Evolutionary conservation across 2,797 vertebrate genomes (phyloP), one percentile per base, ranked within the genome.

Genomic region (Ibycter americanus): DNA sequence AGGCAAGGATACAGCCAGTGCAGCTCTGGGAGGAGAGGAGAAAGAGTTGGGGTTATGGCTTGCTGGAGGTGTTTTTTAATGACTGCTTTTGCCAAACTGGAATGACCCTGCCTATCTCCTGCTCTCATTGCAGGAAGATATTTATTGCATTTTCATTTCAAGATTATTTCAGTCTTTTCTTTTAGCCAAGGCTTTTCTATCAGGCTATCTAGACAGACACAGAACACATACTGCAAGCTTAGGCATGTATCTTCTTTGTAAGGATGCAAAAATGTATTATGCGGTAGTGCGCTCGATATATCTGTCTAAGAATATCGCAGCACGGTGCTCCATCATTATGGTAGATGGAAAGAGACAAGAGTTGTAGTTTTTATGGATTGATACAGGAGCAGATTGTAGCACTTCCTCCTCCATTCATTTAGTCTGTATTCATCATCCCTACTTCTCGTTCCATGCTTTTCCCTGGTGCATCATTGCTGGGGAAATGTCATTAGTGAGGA

Each of bases 401-500:
- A 76, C 32, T 51, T 52, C 54, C 67, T 92, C 71, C 83, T 95
- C 71, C 67, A 65, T 80, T 38, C 62, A 56, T 89, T 96, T 76
- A 54, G 62, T 44, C 66, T 89, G 58, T 9, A 78, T 91, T 85
- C 81, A 80, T 94, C 84, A 82, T 79, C 65, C 78, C 71, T 61
- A 6, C 55, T 68, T 67, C 78, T 83, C 9, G 0, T 67, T 93
- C 67, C 14, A 3, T n/a, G 56, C 44, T 73, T 68, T n/a, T 68
- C 73, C 44, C 87, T 72, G 72, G 80, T 80, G 73, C 79, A 85
- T 51, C 72, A 51, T 88, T 86, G 89, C 83, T 67, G 70, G 44
- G 52, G 74, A 96, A 95, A 94, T 87, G 34, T 71, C 76, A 81
- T 95, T 94, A 92, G 40, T 21, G 52, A 96, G 88, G 89, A 65